These are phyloP conservation scores for Piscicola geometra DNA, from an alignment of 2,888 invertebrate species.

Conservation along the genomic window DNA sequence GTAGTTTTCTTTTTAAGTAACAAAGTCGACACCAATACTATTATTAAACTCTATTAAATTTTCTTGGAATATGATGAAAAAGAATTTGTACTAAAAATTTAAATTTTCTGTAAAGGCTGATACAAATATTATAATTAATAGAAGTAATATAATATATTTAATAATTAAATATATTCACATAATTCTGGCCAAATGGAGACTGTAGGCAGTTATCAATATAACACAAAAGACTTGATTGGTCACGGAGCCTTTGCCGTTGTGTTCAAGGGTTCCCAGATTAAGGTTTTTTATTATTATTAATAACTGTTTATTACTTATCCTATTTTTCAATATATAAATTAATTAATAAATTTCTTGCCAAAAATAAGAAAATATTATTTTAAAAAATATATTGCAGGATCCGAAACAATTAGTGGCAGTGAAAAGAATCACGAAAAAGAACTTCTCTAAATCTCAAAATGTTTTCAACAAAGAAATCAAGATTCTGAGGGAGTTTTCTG, in stretches of 20 bases:
- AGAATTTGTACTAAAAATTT: too few species aligned
- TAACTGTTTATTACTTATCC: neutral
- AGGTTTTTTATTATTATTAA: conserved; percentile 46
- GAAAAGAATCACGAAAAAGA: conserved; percentile 38
- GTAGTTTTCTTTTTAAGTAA: too few species aligned
- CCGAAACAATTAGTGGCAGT: conserved; percentile 54
- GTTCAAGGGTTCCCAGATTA: conserved; percentile 87
- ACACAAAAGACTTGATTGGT: conserved; percentile 91
- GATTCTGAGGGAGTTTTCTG: conserved; percentile 5
- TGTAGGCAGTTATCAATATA: conserved; percentile 94
- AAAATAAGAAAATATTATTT: neutral
- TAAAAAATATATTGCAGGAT: neutral
- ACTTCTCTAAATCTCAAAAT: neutral
- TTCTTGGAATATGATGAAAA: too few species aligned
- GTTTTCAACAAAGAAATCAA: conserved; percentile 8
- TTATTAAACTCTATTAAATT: too few species aligned
- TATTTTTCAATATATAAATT: neutral
- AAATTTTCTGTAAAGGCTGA: too few species aligned
- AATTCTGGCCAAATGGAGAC: conserved; percentile 47
- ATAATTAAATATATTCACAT: too few species aligned
- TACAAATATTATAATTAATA: too few species aligned
- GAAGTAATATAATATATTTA: too few species aligned
- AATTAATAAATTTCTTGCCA: too few species aligned
- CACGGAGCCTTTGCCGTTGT: conserved; percentile 99
- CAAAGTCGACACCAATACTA: too few species aligned